These are phyloP conservation scores for Lithosia quadra DNA, from an alignment of 2,888 invertebrate species.

Conservation along the genomic window DNA sequence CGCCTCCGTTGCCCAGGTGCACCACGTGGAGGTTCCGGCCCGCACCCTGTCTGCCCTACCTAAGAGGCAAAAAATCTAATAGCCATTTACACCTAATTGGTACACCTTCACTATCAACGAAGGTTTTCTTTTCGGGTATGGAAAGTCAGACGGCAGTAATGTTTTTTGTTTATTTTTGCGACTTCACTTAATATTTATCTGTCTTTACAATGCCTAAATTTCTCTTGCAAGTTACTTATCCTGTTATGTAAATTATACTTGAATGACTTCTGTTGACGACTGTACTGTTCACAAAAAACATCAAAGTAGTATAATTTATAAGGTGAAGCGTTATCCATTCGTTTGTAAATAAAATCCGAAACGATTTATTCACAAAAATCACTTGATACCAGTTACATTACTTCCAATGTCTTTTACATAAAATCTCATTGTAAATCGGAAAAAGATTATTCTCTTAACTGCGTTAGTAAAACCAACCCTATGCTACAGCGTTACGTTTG, in stretches of 20 bases:
- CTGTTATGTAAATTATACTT: background rate
- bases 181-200: background rate
- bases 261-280: background rate
- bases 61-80: too few relatives aligned
- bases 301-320: too few relatives aligned
- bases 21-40: too few relatives aligned
- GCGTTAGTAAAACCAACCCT: conserved; percentile 33
- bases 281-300: background rate
- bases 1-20: too few relatives aligned
- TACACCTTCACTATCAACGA: too few relatives aligned
- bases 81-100: too few relatives aligned
- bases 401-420: conserved; percentile 55
- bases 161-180: too few relatives aligned
- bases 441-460: conserved; percentile 54
- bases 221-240: background rate
- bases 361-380: conserved; percentile 54
- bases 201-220: background rate
- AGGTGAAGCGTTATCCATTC: conserved; percentile 21
- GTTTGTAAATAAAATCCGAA: conserved; percentile 39
- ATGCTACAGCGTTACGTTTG: conserved; percentile 16
- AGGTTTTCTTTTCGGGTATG: too few relatives aligned
- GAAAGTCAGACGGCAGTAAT: too few relatives aligned
- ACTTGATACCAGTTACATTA: conserved; percentile 60
- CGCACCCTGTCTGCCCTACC: too few relatives aligned
- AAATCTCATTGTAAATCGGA: conserved; percentile 58